phyloP scores from a whole-genome alignment of 2,113 vertebrate genomes.

The Terrapene triunguis region DNA sequence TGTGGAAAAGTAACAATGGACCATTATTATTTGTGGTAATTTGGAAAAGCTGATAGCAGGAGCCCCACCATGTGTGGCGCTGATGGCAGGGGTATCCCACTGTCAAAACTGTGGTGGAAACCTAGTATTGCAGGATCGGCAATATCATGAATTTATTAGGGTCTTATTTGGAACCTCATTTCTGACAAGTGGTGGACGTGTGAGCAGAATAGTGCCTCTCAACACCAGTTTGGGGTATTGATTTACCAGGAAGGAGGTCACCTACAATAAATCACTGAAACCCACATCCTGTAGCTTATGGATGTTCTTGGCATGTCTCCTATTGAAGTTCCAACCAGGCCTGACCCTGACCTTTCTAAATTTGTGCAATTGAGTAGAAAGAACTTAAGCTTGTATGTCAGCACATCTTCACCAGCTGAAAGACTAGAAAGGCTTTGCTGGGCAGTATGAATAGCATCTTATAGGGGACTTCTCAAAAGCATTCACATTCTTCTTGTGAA shows the following conservation, averaged over 20 bases:
- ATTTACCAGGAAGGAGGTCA: background rate
- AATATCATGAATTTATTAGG: too few species aligned
- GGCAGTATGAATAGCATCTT: background rate
- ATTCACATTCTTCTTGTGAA: background rate
- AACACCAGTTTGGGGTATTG: background rate
- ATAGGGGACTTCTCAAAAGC: background rate
- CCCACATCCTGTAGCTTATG: background rate
- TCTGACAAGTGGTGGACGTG: background rate
- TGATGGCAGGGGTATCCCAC: too few species aligned
- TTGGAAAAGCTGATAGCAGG: too few species aligned
- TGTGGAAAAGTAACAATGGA: too few species aligned
- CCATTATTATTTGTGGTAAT: too few species aligned
- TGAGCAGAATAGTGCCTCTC: background rate
- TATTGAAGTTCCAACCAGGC: background rate
- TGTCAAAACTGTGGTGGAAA: too few species aligned
- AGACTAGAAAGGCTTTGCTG: background rate
- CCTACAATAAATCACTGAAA: too few species aligned
- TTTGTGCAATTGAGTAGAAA: fast-evolving
- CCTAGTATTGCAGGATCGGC: too few species aligned
- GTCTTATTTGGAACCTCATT: background rate
- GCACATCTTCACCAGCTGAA: background rate
- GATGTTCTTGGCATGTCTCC: background rate
- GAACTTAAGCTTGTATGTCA: background rate
- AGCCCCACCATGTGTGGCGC: too few species aligned
- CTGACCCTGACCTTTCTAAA: background rate